Evolutionary conservation across 2,797 vertebrate species (phyloP).

Genomic region (Liasis olivaceus): DNA sequence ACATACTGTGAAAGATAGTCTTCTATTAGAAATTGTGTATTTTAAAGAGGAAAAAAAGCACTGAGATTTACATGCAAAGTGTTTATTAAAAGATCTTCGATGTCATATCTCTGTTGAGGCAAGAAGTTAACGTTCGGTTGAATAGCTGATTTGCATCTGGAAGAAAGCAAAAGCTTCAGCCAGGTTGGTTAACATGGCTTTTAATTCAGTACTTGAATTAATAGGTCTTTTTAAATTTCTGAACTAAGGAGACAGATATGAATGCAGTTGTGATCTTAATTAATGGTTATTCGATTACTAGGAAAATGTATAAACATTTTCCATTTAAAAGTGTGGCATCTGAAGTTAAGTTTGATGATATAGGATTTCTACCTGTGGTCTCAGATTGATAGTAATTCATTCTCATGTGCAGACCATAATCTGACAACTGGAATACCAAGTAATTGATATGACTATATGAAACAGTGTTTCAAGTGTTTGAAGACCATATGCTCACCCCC

Average conservation of each 20-base stretch:
- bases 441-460: not conserved
- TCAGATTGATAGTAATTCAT: not conserved
- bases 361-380: not conserved
- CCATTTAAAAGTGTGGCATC: not conserved
- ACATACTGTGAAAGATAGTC: not conserved
- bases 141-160: not conserved
- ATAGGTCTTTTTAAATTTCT: not conserved
- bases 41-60: not conserved
- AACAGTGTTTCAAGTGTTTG: not conserved
- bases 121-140: not conserved
- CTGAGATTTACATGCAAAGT: not conserved
- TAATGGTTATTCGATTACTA: not conserved
- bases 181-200: not conserved
- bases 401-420: not conserved
- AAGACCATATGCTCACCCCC: not conserved
- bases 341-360: not conserved
- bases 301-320: not conserved
- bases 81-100: not conserved
- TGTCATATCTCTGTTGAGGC: not conserved
- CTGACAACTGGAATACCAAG: not conserved
- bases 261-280: not conserved
- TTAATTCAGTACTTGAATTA: not conserved
- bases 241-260: not conserved
- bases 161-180: not conserved
- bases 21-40: not conserved